Evolutionary conservation across 1,140 invertebrate genomes (phyloP).

Genomic region (Drosophila watanabei): DNA sequence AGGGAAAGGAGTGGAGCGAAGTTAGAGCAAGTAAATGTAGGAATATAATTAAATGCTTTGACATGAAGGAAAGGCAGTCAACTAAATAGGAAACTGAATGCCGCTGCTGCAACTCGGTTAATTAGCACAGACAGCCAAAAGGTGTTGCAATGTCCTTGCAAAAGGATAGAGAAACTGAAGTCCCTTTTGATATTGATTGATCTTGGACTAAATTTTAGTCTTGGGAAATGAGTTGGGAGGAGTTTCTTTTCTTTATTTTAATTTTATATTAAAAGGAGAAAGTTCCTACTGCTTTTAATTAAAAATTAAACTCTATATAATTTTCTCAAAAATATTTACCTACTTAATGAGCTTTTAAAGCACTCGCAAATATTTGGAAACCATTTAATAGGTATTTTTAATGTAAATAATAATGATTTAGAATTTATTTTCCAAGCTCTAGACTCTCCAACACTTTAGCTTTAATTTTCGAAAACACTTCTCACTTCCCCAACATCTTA

Average conservation of each 20-base stretch:
- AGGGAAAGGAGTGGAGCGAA: constrained; percentile 28
- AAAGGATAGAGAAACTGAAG: background rate
- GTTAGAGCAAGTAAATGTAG: constrained; percentile 38
- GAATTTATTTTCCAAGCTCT: background rate
- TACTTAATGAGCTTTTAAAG: background rate
- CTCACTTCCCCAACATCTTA: background rate
- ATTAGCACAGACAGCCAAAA: constrained; percentile 36
- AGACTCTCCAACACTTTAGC: no score
- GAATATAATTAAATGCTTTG: constrained; percentile 74
- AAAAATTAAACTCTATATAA: no score
- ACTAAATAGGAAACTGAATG: constrained; percentile 46
- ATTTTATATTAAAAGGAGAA: background rate
- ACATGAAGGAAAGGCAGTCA: constrained; percentile 63
- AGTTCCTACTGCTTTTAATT: background rate
- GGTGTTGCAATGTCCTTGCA: constrained; percentile 23
- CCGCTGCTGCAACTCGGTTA: constrained; percentile 33
- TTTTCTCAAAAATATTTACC: background rate
- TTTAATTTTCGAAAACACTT: background rate
- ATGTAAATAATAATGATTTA: background rate
- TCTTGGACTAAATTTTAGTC: background rate
- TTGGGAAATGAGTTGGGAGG: background rate
- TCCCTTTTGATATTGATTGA: background rate
- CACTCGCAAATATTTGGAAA: background rate
- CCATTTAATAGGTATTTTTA: background rate
- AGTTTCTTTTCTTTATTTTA: no score